Evolutionary conservation across 1,140 invertebrate species (phyloP), one percentile per base, ranked within the genome.

Genomic region (Bombus breviceps): DNA sequence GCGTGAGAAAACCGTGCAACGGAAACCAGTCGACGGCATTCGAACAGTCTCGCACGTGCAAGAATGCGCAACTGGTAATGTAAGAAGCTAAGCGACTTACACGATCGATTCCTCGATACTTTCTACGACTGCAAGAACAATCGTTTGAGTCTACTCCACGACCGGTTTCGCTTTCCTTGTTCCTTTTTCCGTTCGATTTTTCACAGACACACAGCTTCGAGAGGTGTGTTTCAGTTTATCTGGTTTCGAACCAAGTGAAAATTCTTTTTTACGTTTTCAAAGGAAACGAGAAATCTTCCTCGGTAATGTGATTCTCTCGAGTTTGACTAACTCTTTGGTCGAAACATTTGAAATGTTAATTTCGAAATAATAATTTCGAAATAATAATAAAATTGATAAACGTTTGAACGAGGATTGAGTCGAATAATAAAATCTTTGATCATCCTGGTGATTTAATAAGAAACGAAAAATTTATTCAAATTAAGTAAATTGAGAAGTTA

Each of bases 51-150:
- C 73, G 74, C 82, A 59, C 71, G 75, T 73, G 71, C 73, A 80
- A 77, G 86, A 85, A 81, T 74, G 64, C 41, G 53, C 66, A 37
- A 66, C 64, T 39, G 64, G 25, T 81, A 75, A 69, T 28, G 74
- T 28, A 39, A 78, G 83, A 84, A 47, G 77, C 77, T 64, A n/a
- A 77, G 59, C 62, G 73, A 47, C 64, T 68, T 28, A 32, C 77
- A 47, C 73, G 64, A 80, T 80, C 77, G 43, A 80, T 68, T 15
- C 22, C 43, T 47, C 77, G 62, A 79, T 79, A 79, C 77, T 79
- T 79, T 79, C 77, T 79, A 68, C 77, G 62, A 69, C 43, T 53
- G 77, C n/a, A 13, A 47, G 77, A 80, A 80, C 77, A 80, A 80
- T 80, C 77, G 77, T 75, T 53, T 32, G 43, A 18, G 41, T 47